phyloP scores from a whole-genome alignment of 2,797 vertebrate species.

The Gobio occitaniae region DNA sequence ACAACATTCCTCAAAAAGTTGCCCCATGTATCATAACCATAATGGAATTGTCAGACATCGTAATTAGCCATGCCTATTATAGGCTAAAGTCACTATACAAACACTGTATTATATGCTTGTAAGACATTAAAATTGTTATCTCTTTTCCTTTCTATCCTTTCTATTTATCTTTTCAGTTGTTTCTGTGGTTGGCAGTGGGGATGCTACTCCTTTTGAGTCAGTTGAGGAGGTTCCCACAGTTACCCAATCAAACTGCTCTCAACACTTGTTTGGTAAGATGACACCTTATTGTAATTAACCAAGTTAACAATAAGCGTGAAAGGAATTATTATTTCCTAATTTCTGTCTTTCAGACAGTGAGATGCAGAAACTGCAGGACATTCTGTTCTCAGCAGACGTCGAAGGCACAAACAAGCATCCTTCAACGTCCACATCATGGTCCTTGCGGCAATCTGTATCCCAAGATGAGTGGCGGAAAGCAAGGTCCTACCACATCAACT shows the following conservation, averaged over 20 bases:
- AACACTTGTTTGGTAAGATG: neutral
- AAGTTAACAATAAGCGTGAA: neutral
- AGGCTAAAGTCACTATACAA: neutral
- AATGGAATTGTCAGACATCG: neutral
- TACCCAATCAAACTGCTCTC: neutral
- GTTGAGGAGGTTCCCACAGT: neutral
- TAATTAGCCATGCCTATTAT: neutral
- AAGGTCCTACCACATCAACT: conserved; percentile 2
- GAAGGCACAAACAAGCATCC: neutral
- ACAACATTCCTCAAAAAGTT: no score
- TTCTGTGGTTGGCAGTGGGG: neutral
- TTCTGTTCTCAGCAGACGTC: neutral
- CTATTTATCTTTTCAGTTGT: neutral
- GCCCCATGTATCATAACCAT: no score
- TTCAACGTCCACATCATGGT: neutral
- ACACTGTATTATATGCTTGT: neutral
- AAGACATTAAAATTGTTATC: neutral
- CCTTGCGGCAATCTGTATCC: neutral
- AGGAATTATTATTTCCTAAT: neutral
- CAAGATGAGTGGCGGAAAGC: conserved; percentile 29
- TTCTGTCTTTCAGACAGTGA: neutral
- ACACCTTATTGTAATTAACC: neutral
- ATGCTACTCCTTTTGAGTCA: neutral
- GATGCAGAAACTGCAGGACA: neutral
- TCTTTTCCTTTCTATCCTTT: neutral